Conservation (phyloP, 53 echinoderm and acorn worm species). For the Patiria pectinifera region DNA sequence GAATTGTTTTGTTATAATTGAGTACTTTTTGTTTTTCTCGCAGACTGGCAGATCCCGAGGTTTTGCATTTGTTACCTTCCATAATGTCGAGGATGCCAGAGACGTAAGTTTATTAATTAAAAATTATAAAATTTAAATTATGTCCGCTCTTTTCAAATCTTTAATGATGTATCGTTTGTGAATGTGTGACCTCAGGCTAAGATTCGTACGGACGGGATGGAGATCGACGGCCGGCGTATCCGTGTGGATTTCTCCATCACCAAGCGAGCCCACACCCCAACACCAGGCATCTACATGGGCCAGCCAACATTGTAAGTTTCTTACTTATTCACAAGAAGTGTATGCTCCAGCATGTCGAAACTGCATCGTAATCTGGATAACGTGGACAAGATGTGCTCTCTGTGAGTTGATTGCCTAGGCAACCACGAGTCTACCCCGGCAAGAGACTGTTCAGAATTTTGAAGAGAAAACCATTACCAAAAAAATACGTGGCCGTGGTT, state of each 20-base stretch:
- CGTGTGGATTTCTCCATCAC: conserved; percentile 97
- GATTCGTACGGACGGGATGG: conserved; percentile 89
- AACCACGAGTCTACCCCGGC: background rate
- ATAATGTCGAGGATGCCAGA: conserved; percentile 74
- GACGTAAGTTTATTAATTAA: conserved; percentile 71
- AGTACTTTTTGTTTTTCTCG: conserved; percentile 31
- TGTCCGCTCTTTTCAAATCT: background rate
- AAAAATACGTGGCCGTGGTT: background rate
- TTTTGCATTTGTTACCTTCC: conserved; percentile 93
- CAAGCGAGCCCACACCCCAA: conserved; percentile 93
- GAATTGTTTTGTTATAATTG: background rate
- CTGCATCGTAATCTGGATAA: background rate
- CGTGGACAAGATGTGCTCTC: background rate
- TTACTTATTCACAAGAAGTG: background rate
- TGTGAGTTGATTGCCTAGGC: background rate
- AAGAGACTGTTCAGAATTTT: background rate
- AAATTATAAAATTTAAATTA: too few relatives aligned
- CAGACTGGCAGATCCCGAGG: conserved; percentile 97
- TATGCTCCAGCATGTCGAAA: background rate
- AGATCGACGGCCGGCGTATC: conserved; percentile 93
- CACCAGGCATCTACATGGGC: conserved; percentile 99
- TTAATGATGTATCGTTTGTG: background rate
- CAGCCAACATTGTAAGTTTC: conserved; percentile 86
- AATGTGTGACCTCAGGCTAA: conserved; percentile 74
- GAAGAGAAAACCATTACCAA: background rate